Base-by-base conservation (phyloP, 2,113 vertebrate species). In the Eurypyga helias region DNA sequence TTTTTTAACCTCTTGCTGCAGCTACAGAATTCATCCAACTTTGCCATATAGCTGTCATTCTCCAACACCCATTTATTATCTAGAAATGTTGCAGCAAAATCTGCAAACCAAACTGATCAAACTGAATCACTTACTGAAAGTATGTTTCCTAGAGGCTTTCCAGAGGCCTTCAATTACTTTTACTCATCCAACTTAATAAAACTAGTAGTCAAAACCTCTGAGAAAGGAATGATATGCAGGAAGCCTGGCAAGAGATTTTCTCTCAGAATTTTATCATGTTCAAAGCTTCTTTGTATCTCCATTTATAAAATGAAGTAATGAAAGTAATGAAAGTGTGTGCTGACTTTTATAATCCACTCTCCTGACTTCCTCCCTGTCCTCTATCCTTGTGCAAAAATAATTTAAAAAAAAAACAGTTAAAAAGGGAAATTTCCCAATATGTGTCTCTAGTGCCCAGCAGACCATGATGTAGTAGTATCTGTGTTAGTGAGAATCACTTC, bases 11-110 rank as follows among this genome's bases (percentile, higher is more conserved):
- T 92, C 76, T 65, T 77, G 78, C 61, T 77, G 67, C 67, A 89
- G 34, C 28, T 81, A 86, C n/a, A 95, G 83, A 65, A 38, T 92
- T 85, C 29, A 25, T 85, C 79, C 36, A 38, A 1, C 9, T 72
- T 81, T 91, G 66, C 29, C 78, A 71, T 71, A n/a, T 61, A 70
- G 33, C 8, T 76, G 33, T 38, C 33, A 79, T 80, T 95, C 48
- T 51, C 57, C 33, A 20, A 46, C 33, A 57, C 2, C 2, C 2
- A 4, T 51, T 90, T 69, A 61, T 83, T 61, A 57, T 7, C 7
- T 26, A 45, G 31, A 61, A 55, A 45, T 83, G 64, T 76, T 79
- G 34, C 16, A 76, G 46, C 13, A 58, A 86, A 58, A 76, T 9
- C 23, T n/a, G n/a, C 8, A 77, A 77, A 46, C 13, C 20, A 55